Conservation (phyloP, 2,888 invertebrate genomes). For the Xanthostigma xanthostigma region DNA sequence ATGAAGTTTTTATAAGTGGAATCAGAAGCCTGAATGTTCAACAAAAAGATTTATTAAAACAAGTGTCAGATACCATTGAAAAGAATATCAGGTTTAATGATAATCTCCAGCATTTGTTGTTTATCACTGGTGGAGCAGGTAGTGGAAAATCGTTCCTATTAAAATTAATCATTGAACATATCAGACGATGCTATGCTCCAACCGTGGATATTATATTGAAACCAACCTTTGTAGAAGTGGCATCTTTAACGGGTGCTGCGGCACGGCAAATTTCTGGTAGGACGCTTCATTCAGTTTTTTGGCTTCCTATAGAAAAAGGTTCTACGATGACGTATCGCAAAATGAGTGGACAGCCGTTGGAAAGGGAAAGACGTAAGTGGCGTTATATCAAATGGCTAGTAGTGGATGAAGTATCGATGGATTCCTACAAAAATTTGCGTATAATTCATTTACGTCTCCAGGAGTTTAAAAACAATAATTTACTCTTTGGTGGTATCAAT, state of each 20-base stretch:
- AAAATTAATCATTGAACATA: conserved; percentile 18
- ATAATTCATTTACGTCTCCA: conserved; percentile 7
- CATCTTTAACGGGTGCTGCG: no score
- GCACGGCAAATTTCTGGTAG: no score
- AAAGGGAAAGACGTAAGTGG: no score
- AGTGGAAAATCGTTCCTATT: conserved; percentile 14
- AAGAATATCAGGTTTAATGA: not conserved
- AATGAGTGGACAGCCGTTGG: no score
- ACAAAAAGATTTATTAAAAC: conserved; percentile 7
- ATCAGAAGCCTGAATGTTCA: conserved; percentile 9
- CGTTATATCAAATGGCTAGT: conserved; percentile 13
- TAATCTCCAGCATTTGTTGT: conserved; percentile 11
- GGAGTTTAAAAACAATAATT: conserved; percentile 10
- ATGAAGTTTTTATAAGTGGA: conserved; percentile 5
- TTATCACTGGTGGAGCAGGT: conserved; percentile 17
- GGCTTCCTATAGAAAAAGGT: no score
- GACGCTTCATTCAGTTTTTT: no score
- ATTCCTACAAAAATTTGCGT: conserved; percentile 13
- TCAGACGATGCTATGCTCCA: conserved; percentile 11
- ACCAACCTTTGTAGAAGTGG: no score
- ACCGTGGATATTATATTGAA: conserved; percentile 2
- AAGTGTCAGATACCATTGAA: conserved; percentile 5
- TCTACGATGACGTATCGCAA: no score
- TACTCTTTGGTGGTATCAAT: conserved; percentile 13
- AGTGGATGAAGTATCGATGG: conserved; percentile 16